Conservation (phyloP, 2,113 vertebrate genomes). For the Mobula hypostoma region DNA sequence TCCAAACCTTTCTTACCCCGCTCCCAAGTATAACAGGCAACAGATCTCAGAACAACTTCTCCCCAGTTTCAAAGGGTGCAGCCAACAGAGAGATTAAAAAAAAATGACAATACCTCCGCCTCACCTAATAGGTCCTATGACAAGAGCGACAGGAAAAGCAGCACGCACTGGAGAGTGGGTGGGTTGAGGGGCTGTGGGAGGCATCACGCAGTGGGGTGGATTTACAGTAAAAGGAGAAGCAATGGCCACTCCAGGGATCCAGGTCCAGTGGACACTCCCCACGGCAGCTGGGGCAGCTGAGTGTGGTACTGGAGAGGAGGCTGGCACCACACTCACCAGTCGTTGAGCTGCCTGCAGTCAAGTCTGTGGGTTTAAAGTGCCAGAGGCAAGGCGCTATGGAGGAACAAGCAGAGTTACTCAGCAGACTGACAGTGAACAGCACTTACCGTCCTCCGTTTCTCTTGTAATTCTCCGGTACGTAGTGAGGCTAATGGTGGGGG, state of each 20-base stretch:
- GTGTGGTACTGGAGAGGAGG: too few relatives aligned
- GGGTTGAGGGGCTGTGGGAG: background rate
- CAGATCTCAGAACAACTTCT: too few relatives aligned
- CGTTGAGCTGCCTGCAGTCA: background rate
- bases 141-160: too few relatives aligned
- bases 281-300: background rate
- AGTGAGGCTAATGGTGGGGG: slow-evolving; percentile 76
- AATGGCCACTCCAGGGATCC: background rate
- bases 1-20: background rate
- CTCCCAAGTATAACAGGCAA: background rate
- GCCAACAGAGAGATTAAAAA: background rate
- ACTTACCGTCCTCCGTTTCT: slow-evolving; percentile 85
- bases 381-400: background rate
- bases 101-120: too few relatives aligned
- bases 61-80: background rate
- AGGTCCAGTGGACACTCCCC: background rate
- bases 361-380: background rate
- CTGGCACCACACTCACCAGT: background rate
- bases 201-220: background rate
- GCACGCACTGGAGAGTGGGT: too few relatives aligned
- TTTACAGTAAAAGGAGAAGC: background rate
- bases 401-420: background rate
- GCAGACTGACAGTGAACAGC: background rate
- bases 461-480: slow-evolving; percentile 98
- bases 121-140: too few relatives aligned